Evolutionary conservation across 2,888 invertebrate species (phyloP), one percentile per base, ranked within the genome.

Genomic region (Ametastegia equiseti): DNA sequence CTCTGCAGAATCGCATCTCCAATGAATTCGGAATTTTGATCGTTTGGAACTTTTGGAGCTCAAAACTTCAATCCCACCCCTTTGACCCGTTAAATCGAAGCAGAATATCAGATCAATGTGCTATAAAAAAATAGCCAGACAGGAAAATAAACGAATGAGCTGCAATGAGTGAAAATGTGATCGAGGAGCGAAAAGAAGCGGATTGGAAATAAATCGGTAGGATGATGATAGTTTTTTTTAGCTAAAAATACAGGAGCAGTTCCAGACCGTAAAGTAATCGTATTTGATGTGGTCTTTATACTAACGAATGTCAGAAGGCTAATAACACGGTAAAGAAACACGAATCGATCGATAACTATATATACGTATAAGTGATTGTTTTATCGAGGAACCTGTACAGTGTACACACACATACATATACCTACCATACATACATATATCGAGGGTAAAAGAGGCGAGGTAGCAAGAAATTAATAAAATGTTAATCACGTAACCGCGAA

Each of bases 391-490:
- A 77, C 54, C 78, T 78, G 57, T 42, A 42, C 27, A 30, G 63
- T n/a, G n/a, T n/a, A n/a, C n/a, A n/a, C n/a, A n/a, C n/a, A n/a
- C n/a, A n/a, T n/a, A n/a, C n/a, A n/a, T n/a, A n/a, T n/a, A n/a
- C n/a, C n/a, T n/a, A n/a, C n/a, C n/a, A n/a, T n/a, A n/a, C n/a
- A n/a, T n/a, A n/a, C n/a, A n/a, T n/a, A n/a, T n/a, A n/a, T n/a
- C n/a, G n/a, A n/a, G 27, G 27, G 45, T 42, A 13, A 36, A 42
- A n/a, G 78, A 39, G 42, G 0, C 11, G 9, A 45, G n/a, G 30
- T 39, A 60, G 63, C 75, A 78, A 78, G 78, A 78, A 78, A 63
- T 63, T 27, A 78, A 78, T 78, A 78, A 60, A 78, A 78, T 60
- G 39, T 57, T 60, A 78, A 78, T 78, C 78, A 60, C 60, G 63